Conservation (phyloP, 2,113 vertebrate genomes). For the Myiozetetes cayanensis region DNA sequence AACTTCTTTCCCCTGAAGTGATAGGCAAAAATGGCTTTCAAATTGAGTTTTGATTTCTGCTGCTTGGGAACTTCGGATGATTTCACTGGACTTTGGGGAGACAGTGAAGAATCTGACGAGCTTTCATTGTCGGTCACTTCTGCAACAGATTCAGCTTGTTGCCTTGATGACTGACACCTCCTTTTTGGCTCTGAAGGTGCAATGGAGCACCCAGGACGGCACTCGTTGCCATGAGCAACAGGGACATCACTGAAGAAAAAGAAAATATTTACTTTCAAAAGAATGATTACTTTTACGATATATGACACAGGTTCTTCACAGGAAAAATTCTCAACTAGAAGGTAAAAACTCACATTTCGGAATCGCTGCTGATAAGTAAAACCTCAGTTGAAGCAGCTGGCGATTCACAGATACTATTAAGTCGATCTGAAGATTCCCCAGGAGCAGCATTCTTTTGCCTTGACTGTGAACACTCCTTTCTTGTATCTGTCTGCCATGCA, state of each 20-base stretch:
- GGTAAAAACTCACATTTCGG: conserved; percentile 33
- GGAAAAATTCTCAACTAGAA: neutral
- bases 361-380: neutral
- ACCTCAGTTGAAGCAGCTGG: neutral
- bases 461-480: fast-evolving
- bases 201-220: neutral
- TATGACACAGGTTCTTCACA: neutral
- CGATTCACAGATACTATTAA: neutral
- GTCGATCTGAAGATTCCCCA: neutral
- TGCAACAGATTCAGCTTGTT: neutral
- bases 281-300: neutral
- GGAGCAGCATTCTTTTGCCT: neutral
- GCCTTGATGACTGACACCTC: neutral
- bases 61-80: neutral
- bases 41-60: conserved; percentile 34
- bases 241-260: neutral
- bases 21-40: conserved; percentile 71
- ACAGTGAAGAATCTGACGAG: conserved; percentile 53
- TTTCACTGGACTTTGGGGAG: neutral
- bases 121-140: neutral
- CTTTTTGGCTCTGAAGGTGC: neutral
- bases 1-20: conserved; percentile 43
- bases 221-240: conserved; percentile 28
- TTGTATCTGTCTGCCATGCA: neutral
- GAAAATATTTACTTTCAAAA: neutral